Evolutionary conservation across 1,140 invertebrate genomes (phyloP).

Genomic region (Holcopasites calliopsidis): DNA sequence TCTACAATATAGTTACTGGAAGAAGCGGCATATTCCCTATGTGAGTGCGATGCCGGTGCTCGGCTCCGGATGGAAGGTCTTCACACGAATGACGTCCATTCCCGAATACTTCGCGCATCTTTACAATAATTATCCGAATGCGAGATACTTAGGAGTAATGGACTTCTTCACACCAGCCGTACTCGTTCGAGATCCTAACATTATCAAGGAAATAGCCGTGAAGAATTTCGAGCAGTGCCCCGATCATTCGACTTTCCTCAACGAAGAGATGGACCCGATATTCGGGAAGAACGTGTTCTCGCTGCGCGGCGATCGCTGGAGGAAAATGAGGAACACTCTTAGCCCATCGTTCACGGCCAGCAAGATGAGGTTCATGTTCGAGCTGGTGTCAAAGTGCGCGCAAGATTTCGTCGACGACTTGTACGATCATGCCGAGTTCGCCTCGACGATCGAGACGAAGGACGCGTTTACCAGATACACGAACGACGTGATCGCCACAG

Average conservation of each 20-base stretch:
- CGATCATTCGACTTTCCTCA: conserved; percentile 75
- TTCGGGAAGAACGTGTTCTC: conserved; percentile 64
- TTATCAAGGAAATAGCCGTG: conserved; percentile 82
- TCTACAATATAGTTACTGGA: conserved; percentile 41
- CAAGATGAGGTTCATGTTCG: conserved; percentile 78
- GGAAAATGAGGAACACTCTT: conserved; percentile 74
- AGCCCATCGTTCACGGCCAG: conserved; percentile 76
- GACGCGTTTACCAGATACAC: conserved; percentile 36
- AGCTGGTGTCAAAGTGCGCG: conserved; percentile 73
- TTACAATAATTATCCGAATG: conserved; percentile 23
- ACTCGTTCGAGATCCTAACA: conserved; percentile 80
- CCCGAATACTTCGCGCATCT: background rate
- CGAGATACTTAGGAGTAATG: conserved; percentile 75
- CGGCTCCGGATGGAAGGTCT: background rate
- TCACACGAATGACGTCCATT: background rate
- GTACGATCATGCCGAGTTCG: conserved; percentile 21
- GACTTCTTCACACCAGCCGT: conserved; percentile 80
- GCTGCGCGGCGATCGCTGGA: conserved; percentile 74
- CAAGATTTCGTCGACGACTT: conserved; percentile 57
- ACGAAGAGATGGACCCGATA: conserved; percentile 20
- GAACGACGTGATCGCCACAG: conserved; percentile 45
- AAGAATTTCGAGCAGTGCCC: conserved; percentile 85
- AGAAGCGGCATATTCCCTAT: conserved; percentile 4
- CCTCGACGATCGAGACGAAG: conserved; percentile 5
- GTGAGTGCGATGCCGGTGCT: background rate